Conservation (phyloP, 2,113 vertebrate genomes). For the Cranoglanis bouderius region DNA sequence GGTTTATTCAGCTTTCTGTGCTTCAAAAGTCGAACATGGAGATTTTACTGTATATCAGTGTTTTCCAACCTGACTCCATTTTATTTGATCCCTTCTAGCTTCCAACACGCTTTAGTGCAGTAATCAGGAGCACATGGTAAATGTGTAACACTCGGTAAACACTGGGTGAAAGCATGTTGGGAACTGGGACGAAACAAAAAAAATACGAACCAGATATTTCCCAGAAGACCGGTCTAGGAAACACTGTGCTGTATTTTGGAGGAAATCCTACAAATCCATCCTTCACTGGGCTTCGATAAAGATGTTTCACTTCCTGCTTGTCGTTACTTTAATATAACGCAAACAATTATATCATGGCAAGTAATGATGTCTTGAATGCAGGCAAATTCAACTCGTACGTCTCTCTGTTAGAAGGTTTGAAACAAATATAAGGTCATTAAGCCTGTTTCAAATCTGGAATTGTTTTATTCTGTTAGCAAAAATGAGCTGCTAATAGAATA, state of each 20-base stretch:
- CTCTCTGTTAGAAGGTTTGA: not conserved
- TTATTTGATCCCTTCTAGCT: not conserved
- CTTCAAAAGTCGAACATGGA: not conserved
- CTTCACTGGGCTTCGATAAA: no score
- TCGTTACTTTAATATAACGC: not conserved
- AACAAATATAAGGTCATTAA: not conserved
- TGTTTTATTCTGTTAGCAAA: no score
- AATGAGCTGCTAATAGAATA: no score
- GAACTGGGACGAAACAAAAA: not conserved
- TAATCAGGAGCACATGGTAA: not conserved
- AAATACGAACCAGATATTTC: not conserved
- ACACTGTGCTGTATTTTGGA: not conserved
- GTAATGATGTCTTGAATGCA: no score
- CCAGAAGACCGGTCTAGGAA: not conserved
- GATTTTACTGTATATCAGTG: not conserved
- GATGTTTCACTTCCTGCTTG: not conserved
- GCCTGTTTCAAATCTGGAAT: no score
- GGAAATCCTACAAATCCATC: not conserved
- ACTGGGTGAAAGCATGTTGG: not conserved
- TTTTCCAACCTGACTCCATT: not conserved
- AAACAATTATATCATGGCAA: not conserved
- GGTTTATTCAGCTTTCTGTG: not conserved
- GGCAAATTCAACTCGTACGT: no score
- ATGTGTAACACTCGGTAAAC: conserved; percentile 1
- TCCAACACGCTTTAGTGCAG: not conserved